These are phyloP conservation scores for Rhodinocichla rosea DNA, from an alignment of 2,113 vertebrate species.

Conservation along the genomic window DNA sequence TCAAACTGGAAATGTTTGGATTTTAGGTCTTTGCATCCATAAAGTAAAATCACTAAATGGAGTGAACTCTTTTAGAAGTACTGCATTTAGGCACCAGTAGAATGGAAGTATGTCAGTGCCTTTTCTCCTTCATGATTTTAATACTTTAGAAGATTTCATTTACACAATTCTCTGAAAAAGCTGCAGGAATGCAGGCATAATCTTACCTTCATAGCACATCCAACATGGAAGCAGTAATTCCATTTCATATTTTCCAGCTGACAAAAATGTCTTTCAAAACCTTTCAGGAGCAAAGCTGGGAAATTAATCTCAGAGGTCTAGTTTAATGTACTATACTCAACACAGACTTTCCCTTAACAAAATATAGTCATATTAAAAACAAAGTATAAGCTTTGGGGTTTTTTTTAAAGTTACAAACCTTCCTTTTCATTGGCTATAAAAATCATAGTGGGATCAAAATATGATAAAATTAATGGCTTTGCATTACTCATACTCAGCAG, in stretches of 20 bases:
- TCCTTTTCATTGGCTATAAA: neutral
- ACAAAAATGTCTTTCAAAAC: neutral
- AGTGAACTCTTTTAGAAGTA: neutral
- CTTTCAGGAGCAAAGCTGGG: neutral
- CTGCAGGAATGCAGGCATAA: neutral
- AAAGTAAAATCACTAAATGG: neutral
- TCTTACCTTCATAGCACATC: neutral
- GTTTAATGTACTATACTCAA: neutral
- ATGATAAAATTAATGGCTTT: neutral
- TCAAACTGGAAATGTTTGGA: neutral
- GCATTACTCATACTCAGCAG: neutral
- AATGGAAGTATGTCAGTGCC: neutral
- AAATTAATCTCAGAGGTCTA: neutral
- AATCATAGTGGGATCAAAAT: neutral
- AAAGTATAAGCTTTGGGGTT: fast-evolving
- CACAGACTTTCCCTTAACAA: neutral
- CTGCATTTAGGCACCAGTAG: neutral
- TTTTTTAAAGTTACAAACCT: neutral
- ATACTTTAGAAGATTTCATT: neutral
- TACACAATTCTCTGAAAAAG: neutral
- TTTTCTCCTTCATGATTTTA: neutral
- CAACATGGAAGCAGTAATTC: neutral
- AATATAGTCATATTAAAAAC: neutral
- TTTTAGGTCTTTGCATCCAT: neutral
- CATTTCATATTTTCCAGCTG: neutral